Evolutionary conservation across 1,140 invertebrate species (phyloP).

Genomic region (Bombus fervidus): DNA sequence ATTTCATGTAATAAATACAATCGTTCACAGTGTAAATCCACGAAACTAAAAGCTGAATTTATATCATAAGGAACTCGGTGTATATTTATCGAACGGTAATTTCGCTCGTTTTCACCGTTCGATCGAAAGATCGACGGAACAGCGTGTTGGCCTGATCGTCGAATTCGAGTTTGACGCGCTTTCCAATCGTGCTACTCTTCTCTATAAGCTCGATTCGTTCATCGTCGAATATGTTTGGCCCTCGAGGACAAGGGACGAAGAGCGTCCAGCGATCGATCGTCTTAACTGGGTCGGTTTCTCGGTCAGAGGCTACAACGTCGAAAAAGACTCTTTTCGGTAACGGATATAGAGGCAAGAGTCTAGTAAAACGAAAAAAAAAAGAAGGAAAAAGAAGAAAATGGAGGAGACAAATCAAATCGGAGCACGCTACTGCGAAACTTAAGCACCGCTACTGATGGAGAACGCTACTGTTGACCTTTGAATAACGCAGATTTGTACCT

Average conservation of each 20-base stretch:
- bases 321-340: constrained; percentile 20
- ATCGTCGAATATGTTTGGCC: constrained; percentile 4
- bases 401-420: not conserved
- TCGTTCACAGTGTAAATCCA: too few relatives aligned
- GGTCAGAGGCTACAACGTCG: constrained; percentile 36
- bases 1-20: too few relatives aligned
- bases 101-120: not conserved
- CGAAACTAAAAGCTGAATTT: too few relatives aligned
- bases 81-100: too few relatives aligned
- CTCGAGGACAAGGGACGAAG: not conserved
- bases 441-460: too few relatives aligned
- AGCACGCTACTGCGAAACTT: not conserved
- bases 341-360: not conserved
- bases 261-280: constrained; percentile 54
- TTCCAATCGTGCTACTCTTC: not conserved
- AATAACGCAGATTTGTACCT: not conserved
- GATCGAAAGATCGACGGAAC: not conserved
- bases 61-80: too few relatives aligned
- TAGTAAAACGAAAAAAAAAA: not conserved
- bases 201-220: not conserved
- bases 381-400: too few relatives aligned
- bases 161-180: not conserved
- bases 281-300: constrained; percentile 54
- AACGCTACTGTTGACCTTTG: not conserved
- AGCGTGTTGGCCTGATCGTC: not conserved